These are phyloP conservation scores for Montifringilla adamsi DNA, from an alignment of 2,113 vertebrate genomes.

Conservation along the genomic window DNA sequence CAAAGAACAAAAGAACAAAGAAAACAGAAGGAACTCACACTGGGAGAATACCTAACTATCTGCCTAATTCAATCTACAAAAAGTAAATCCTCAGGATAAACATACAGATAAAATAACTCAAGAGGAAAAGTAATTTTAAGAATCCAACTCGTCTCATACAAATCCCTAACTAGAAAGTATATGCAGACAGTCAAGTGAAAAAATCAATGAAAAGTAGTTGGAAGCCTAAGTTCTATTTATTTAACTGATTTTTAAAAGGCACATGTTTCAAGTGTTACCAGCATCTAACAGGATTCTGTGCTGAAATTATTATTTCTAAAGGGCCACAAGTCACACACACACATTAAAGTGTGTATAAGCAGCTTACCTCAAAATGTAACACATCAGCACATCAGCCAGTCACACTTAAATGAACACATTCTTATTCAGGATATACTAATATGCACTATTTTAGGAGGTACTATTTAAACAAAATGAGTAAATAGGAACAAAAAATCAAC, in stretches of 20 bases:
- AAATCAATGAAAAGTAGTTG: background rate
- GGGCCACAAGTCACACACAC: background rate
- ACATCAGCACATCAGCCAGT: background rate
- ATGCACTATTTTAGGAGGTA: background rate
- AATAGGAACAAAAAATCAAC: background rate
- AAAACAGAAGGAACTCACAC: background rate
- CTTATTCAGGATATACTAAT: background rate
- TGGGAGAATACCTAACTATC: background rate
- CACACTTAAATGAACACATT: background rate
- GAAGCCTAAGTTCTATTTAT: background rate
- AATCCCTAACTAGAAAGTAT: background rate
- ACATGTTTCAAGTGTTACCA: background rate
- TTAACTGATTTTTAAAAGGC: background rate
- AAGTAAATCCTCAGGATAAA: background rate
- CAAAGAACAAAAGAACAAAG: background rate
- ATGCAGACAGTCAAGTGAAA: background rate
- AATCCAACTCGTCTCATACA: background rate
- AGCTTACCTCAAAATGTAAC: background rate
- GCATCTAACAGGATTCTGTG: background rate
- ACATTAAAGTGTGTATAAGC: background rate
- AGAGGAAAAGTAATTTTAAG: background rate
- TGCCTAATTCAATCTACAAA: background rate
- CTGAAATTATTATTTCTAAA: background rate
- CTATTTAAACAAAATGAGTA: background rate
- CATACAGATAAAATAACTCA: background rate